These are phyloP conservation scores for Elephantulus edwardii DNA, from an alignment of 2,113 vertebrate genomes.

Conservation along the genomic window DNA sequence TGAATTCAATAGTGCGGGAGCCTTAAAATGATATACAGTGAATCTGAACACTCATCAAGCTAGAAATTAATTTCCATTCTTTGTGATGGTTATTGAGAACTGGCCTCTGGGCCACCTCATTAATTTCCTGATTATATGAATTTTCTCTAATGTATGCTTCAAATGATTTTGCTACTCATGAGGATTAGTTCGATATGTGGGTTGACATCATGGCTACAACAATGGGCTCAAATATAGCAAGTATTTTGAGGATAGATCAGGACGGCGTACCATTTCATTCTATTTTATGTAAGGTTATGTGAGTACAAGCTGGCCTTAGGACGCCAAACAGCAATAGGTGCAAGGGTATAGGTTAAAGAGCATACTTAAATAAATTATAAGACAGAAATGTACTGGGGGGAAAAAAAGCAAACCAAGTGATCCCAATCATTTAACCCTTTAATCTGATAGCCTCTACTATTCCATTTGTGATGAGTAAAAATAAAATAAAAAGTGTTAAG, in stretches of 20 bases:
- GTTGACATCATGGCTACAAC: background rate
- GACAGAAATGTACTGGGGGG: background rate
- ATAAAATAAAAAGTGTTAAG: too few species aligned
- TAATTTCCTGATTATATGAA: background rate
- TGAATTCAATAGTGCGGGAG: background rate
- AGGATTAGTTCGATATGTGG: background rate
- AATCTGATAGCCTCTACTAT: background rate
- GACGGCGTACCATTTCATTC: background rate
- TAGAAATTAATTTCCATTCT: background rate
- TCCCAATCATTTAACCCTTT: background rate
- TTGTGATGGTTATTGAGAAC: background rate
- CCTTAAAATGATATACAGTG: background rate
- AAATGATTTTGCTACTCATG: background rate
- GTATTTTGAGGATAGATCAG: background rate
- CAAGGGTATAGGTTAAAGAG: background rate
- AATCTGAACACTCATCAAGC: background rate
- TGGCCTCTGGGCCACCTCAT: background rate
- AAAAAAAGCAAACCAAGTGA: background rate
- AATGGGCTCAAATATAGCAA: background rate
- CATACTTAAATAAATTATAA: background rate
- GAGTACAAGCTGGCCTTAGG: background rate
- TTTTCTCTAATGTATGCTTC: background rate
- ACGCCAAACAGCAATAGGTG: background rate
- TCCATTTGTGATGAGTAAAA: background rate
- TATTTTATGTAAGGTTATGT: background rate